phyloP scores from a whole-genome alignment of 2,797 vertebrate species.

The Arnoldichthys spilopterus region DNA sequence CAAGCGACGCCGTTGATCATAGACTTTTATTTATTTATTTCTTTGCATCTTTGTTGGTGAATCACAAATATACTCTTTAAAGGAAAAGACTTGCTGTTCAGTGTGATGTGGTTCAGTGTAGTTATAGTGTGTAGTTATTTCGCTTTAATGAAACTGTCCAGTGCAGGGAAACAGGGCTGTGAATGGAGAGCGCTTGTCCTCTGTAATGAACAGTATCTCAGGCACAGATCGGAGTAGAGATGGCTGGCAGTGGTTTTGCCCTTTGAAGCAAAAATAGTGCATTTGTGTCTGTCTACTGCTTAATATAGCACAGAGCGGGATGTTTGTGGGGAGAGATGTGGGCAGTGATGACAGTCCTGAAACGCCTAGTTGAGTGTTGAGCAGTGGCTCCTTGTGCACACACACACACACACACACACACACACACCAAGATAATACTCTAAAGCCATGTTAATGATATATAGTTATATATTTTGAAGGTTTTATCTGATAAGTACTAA shows the following conservation, averaged over 20 bases:
- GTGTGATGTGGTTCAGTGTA: no score
- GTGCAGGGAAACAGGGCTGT: conserved; percentile 1
- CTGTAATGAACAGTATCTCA: conserved; percentile 27
- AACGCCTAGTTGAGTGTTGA: conserved; percentile 37
- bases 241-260: conserved; percentile 44
- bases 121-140: no score
- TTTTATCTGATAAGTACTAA: not conserved
- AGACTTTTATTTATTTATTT: not conserved
- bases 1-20: not conserved
- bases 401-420: conserved; percentile 13
- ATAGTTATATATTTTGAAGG: not conserved
- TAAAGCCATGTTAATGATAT: not conserved
- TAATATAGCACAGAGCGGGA: conserved; percentile 46
- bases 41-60: not conserved
- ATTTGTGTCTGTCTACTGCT: conserved; percentile 49
- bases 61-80: no score
- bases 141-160: no score
- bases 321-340: conserved; percentile 47
- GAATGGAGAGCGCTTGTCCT: conserved; percentile 25
- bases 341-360: conserved; percentile 44
- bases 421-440: not conserved
- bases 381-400: conserved; percentile 11
- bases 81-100: no score
- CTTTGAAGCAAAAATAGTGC: conserved; percentile 45
- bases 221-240: conserved; percentile 20